Conservation (phyloP, 1,140 invertebrate species). For the Riptortus pedestris region DNA sequence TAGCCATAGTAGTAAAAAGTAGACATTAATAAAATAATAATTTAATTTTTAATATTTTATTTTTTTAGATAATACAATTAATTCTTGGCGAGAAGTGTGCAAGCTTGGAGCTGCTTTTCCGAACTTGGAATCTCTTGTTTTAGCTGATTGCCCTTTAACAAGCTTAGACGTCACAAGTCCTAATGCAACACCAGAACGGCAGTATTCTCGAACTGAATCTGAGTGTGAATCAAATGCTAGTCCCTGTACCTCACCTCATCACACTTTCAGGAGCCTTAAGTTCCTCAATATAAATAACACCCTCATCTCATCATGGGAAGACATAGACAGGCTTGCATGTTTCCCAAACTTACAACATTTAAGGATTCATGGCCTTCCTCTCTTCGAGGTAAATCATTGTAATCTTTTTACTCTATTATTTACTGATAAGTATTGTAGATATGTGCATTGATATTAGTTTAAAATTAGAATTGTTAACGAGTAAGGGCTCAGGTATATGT, state of each 20-base stretch:
- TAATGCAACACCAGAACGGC: constrained; percentile 26
- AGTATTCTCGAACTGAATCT: constrained; percentile 40
- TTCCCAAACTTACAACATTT: constrained; percentile 75
- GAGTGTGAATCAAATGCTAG: constrained; percentile 36
- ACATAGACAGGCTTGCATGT: constrained; percentile 68
- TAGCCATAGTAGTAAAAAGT: too few relatives aligned
- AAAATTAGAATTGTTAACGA: too few relatives aligned
- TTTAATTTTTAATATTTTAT: constrained; percentile 3
- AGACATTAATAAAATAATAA: too few relatives aligned
- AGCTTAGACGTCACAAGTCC: constrained; percentile 41
- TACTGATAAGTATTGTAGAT: neutral
- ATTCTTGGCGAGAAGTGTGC: constrained; percentile 67
- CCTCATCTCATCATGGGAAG: constrained; percentile 69
- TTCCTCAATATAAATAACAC: constrained; percentile 79
- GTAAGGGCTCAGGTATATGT: too few relatives aligned
- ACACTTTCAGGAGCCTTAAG: constrained; percentile 54
- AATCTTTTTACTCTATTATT: constrained; percentile 29
- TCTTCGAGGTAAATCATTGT: constrained; percentile 52
- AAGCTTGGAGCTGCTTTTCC: constrained; percentile 77
- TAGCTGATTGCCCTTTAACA: constrained; percentile 73
- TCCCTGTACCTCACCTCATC: constrained; percentile 40
- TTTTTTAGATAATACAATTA: constrained; percentile 70
- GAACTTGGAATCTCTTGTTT: constrained; percentile 65
- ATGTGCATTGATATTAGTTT: neutral
- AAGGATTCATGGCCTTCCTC: constrained; percentile 52